phyloP scores from a whole-genome alignment of 2,797 vertebrate genomes.

The Brotogeris chrysoptera region DNA sequence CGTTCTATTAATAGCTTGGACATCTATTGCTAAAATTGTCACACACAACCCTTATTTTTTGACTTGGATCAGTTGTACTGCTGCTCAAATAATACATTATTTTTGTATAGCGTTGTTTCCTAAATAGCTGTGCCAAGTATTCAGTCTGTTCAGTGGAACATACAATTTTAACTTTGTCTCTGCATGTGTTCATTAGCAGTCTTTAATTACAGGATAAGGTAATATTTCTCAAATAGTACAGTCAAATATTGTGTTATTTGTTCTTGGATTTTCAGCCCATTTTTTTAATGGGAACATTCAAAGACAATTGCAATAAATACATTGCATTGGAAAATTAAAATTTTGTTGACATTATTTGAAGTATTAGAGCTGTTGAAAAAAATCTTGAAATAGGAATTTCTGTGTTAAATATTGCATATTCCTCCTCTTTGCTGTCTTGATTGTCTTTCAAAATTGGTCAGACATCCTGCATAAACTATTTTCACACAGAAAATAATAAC shows the following conservation, averaged over 20 bases:
- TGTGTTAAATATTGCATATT: not conserved
- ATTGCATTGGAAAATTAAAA: not conserved
- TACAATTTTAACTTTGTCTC: not conserved
- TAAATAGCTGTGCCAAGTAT: not conserved
- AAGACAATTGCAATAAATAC: not conserved
- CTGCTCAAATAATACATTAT: not conserved
- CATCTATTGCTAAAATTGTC: not conserved
- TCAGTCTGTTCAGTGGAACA: not conserved
- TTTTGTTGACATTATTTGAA: not conserved
- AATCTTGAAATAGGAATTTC: not conserved
- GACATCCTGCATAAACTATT: not conserved
- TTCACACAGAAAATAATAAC: not conserved
- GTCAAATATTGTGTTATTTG: not conserved
- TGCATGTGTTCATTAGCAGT: not conserved
- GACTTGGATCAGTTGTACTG: not conserved
- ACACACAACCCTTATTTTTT: not conserved
- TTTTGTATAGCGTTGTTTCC: not conserved
- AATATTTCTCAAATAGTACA: not conserved
- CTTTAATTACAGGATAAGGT: not conserved
- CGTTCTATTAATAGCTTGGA: not conserved
- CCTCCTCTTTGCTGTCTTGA: fast-evolving
- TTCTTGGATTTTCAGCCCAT: not conserved
- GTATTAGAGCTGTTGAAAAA: not conserved
- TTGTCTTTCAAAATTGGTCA: not conserved
- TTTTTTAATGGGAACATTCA: not conserved